These are phyloP conservation scores for Allolobophora icterica DNA, from an alignment of 2,888 invertebrate species.

Conservation along the genomic window DNA sequence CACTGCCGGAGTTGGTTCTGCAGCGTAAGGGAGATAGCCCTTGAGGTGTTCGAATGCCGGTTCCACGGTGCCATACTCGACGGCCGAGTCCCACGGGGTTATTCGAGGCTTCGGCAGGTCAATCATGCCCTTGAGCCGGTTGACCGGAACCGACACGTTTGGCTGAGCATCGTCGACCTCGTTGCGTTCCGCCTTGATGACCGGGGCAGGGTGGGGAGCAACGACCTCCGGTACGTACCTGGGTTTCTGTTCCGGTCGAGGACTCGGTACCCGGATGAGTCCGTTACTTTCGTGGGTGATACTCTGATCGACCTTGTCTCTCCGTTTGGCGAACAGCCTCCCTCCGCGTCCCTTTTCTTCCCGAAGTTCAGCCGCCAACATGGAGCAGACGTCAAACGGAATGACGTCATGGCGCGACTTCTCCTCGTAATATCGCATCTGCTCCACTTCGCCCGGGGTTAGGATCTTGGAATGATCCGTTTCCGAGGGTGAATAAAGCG, in stretches of 20 bases:
- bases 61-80: constrained; percentile 67
- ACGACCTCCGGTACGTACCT: neutral
- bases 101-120: constrained; percentile 43
- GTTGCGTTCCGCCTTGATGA: neutral
- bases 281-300: constrained; percentile 72
- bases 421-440: constrained; percentile 53
- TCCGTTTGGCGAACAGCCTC: constrained; percentile 83
- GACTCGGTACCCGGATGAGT: neutral
- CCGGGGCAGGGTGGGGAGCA: neutral
- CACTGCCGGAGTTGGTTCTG: neutral
- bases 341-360: constrained; percentile 82
- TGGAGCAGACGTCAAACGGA: constrained; percentile 66
- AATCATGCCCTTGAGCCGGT: constrained; percentile 46
- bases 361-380: constrained; percentile 80
- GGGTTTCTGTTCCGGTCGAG: constrained; percentile 23
- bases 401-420: constrained; percentile 58
- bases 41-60: constrained; percentile 70
- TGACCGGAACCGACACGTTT: constrained; percentile 67
- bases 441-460: constrained; percentile 59
- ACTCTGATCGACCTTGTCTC: constrained; percentile 82
- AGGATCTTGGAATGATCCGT: constrained; percentile 45
- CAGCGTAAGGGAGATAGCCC: constrained; percentile 12
- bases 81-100: constrained; percentile 46
- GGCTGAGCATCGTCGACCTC: neutral
- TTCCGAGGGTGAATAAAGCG: neutral